phyloP scores from a whole-genome alignment of 2,113 vertebrate genomes.

The Ranitomeya variabilis region DNA sequence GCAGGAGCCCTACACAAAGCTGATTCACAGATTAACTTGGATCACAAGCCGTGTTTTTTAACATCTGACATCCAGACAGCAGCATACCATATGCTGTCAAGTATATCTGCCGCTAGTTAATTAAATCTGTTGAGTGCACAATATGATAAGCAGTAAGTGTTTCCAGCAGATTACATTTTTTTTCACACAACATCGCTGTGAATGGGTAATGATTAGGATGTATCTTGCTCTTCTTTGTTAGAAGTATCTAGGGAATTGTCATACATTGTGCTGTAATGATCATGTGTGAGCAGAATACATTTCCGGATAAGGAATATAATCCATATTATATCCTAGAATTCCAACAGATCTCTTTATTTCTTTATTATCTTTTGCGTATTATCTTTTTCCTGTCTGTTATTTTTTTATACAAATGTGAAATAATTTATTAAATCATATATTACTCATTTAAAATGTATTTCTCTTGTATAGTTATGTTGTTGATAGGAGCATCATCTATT shows the following conservation, averaged over 20 bases:
- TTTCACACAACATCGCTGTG: constrained; percentile 49
- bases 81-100: constrained; percentile 67
- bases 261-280: not conserved
- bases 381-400: not conserved
- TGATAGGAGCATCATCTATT: not conserved
- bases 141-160: constrained; percentile 67
- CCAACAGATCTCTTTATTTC: not conserved
- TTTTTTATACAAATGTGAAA: not conserved
- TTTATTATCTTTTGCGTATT: not conserved
- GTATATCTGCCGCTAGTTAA: constrained; percentile 71
- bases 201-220: constrained; percentile 58
- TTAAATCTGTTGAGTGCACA: constrained; percentile 68
- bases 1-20: constrained; percentile 59
- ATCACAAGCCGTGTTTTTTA: constrained; percentile 67
- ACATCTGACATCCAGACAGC: constrained; percentile 69
- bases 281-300: not conserved
- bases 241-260: constrained; percentile 47
- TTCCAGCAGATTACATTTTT: constrained; percentile 68
- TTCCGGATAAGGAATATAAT: not conserved
- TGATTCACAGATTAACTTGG: constrained; percentile 68
- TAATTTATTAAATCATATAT: not conserved
- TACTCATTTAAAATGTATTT: not conserved
- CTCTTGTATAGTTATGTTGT: not conserved
- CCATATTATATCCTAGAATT: not conserved
- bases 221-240: constrained; percentile 47